Evolutionary conservation across 2,797 vertebrate species (phyloP).

Genomic region (Esox lucius): DNA sequence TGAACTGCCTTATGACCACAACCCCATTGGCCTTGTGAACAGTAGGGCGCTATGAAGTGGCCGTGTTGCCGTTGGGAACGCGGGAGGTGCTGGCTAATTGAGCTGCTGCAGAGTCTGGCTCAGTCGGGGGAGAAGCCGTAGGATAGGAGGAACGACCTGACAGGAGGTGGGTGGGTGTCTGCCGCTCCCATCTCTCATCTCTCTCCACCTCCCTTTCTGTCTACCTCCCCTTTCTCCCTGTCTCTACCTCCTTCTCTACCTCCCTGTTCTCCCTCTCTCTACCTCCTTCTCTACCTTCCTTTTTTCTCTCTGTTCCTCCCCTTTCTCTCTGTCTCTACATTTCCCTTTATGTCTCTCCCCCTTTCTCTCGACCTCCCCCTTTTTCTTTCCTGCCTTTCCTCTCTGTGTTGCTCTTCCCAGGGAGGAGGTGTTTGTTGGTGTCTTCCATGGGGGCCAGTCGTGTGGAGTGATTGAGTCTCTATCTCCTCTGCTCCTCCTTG

Average conservation of each 20-base stretch:
- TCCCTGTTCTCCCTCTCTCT: neutral
- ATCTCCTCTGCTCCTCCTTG: no score
- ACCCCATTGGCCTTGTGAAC: no score
- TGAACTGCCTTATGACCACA: no score
- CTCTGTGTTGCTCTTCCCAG: no score
- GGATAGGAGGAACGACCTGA: slow-evolving; percentile 1
- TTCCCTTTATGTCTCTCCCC: neutral
- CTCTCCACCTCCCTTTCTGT: neutral
- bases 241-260: neutral
- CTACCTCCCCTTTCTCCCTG: neutral
- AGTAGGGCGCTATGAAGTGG: no score
- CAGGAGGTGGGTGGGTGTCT: neutral
- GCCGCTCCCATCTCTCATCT: neutral
- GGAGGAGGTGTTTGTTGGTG: no score
- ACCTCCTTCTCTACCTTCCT: no score
- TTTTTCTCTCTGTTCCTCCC: neutral
- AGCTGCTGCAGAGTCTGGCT: neutral
- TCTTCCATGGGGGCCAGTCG: no score
- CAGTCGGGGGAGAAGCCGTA: neutral
- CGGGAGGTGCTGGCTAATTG: neutral
- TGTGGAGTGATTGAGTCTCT: no score
- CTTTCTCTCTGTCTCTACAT: no score
- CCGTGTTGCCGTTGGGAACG: neutral
- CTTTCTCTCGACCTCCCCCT: neutral
- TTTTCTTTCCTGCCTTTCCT: neutral